These are phyloP conservation scores for Zaprionus obscuricornis DNA, from an alignment of 2,888 invertebrate species.

Conservation along the genomic window DNA sequence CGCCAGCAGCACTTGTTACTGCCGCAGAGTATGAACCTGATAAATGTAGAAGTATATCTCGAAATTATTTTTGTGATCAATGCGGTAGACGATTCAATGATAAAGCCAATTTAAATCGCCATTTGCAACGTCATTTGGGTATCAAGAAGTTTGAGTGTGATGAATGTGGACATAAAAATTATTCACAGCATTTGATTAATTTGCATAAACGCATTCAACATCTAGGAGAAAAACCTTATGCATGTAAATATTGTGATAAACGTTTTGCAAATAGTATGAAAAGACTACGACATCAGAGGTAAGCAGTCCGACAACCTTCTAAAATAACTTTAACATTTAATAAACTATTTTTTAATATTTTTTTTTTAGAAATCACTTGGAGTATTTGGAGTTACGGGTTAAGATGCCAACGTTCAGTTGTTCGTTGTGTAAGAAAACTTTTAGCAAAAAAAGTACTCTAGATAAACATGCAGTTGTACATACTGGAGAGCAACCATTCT, in stretches of 20 bases:
- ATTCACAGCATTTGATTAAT: conserved; percentile 36
- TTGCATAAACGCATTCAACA: conserved; percentile 47
- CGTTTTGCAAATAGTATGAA: conserved; percentile 30
- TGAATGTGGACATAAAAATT: conserved; percentile 37
- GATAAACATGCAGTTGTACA: conserved; percentile 47
- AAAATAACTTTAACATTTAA: neutral
- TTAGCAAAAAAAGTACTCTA: conserved; percentile 23
- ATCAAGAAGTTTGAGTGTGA: conserved; percentile 30
- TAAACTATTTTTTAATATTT: neutral
- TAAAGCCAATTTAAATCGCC: conserved; percentile 40
- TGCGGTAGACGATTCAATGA: conserved; percentile 46
- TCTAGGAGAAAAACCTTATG: conserved; percentile 44
- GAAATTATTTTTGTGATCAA: conserved; percentile 40
- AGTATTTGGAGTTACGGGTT: neutral
- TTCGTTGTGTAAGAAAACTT: conserved; percentile 35
- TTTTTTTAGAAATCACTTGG: conserved; percentile 26
- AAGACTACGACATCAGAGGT: conserved; percentile 47
- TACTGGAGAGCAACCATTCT: conserved; percentile 50
- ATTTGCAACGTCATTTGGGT: conserved; percentile 34
- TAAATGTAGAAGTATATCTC: neutral
- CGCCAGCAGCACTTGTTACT: neutral
- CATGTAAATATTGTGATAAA: conserved; percentile 42
- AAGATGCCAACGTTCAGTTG: conserved; percentile 9
- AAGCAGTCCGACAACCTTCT: neutral
- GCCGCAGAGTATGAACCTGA: neutral